Evolutionary conservation across 2,113 vertebrate genomes (phyloP), one percentile per base, ranked within the genome.

Genomic region (Callipepla californica): DNA sequence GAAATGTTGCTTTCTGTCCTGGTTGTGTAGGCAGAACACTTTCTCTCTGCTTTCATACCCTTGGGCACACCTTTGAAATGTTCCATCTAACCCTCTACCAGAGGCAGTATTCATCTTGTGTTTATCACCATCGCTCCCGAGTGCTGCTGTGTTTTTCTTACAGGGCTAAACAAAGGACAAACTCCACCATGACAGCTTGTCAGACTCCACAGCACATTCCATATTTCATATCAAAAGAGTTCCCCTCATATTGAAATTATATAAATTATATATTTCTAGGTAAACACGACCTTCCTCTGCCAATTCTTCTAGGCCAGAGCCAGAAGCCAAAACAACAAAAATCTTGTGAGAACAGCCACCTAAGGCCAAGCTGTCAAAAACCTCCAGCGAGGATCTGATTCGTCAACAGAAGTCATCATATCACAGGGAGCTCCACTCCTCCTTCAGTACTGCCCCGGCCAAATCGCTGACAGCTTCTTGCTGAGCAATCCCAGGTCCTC

Each of bases 321-420:
- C 76, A 80, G 76, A 80, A 87, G 79, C 59, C 81, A 90, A 91
- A 92, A 72, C 50, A 93, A 86, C 34, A 94, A 91, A 89, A 95
- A 51, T 80, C 47, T 88, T 93, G 79, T 75, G 85, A 88, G 40
- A 90, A 75, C 11, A n/a, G 6, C 8, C 47, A 83, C 58, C 32
- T 30, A 74, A 78, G 20, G 59, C 67, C 74, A 89, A 65, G 75
- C 70, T 89, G 87, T 82, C 87, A 92, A 85, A 96, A 89, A n/a
- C 34, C 66, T 79, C 58, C 53, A 72, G 45, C 48, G 42, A 76
- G 68, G 72, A 95, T 11, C 59, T 85, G 87, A 85, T 95, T 91
- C 83, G 76, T 83, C 87, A 67, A 19, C 44, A 78, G 55, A 91
- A 87, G 38, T 55, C 68, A 74, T 47, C 63, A 87, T 80, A 89